Base-by-base conservation (phyloP, 2,113 vertebrate species). In the Cettia cetti region DNA sequence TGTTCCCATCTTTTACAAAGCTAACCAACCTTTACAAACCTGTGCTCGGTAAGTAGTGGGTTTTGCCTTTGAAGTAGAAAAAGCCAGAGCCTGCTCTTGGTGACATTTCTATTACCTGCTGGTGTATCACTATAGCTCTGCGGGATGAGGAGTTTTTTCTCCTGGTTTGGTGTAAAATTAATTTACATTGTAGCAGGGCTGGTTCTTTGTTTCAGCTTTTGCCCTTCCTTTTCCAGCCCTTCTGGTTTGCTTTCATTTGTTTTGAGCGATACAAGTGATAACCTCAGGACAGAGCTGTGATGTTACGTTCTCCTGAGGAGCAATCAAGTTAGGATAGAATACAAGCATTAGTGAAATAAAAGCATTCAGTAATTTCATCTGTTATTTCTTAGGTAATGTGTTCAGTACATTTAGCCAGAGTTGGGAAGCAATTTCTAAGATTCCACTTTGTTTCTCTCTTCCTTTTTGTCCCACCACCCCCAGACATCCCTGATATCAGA, bases 21-120 rank as follows among this genome's bases (percentile, higher is more conserved):
- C 97, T 99, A 87, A 99, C 99, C 89, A 99, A 99, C 96, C 98
- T 99, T 95, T 99, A 99, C 98, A 99, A 99, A 94, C 99, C 99
- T 95, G 98, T 99, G 92, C 98, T 99, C 87, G 99, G 99, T 99
- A 97, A 98, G 98, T 98, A 66, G n/a, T 69, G 28, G 60, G n/a
- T 60, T 60, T 60, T 60, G 23, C 37, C 35, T 76, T 65, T 23
- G 16, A 33, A 13, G 35, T 20, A 39, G 30, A 57, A 84, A 49
- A 65, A 89, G 37, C 30, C 44, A 15, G 35, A 66, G 77, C 4
- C 31, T 78, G 37, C 71, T 84, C 35, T 57, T 12, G 15, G 76
- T 31, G 53, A 27, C 40, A 18, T n/a, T 40, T 64, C 47, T 50
- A 33, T 31, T 49, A 12, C 22, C 26, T 61, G 45, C 45, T 23